These are phyloP conservation scores for Creontiades dilutus DNA, from an alignment of 2,888 invertebrate species.

Conservation along the genomic window DNA sequence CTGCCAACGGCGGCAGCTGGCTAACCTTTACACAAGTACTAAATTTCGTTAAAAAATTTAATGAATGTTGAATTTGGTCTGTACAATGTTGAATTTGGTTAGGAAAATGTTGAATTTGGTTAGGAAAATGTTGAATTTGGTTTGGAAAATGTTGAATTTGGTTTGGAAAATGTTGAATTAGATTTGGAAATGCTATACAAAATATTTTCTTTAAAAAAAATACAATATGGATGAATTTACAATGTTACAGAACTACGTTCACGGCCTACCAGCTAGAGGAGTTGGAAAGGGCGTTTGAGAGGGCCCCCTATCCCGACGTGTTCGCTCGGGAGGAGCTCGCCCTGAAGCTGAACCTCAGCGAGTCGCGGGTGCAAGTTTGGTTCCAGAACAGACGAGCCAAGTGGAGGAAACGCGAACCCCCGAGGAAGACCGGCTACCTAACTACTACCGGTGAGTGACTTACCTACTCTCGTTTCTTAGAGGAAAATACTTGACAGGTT, in stretches of 20 bases:
- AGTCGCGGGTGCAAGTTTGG: conserved; percentile 86
- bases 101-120: too few relatives aligned
- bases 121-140: too few relatives aligned
- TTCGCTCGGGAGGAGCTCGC: conserved; percentile 97
- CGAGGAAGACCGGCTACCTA: conserved; percentile 88
- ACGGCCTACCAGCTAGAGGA: conserved; percentile 97
- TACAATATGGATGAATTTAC: neutral
- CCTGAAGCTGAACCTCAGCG: conserved; percentile 92
- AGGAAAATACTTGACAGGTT: too few relatives aligned
- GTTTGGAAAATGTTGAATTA: too few relatives aligned
- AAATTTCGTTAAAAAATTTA: too few relatives aligned
- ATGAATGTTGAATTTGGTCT: too few relatives aligned
- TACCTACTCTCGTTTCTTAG: too few relatives aligned
- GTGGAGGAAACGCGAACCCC: conserved; percentile 96
- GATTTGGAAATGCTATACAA: too few relatives aligned
- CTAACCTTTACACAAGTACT: too few relatives aligned
- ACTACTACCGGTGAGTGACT: conserved; percentile 76
- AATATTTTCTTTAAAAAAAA: neutral
- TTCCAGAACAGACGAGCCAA: conserved; percentile 95
- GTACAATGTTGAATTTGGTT: too few relatives aligned
- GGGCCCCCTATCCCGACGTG: conserved; percentile 97
- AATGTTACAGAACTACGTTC: conserved; percentile 90
- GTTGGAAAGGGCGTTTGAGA: conserved; percentile 94
- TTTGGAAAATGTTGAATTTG: too few relatives aligned
- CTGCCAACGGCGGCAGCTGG: too few relatives aligned